Conservation (phyloP, 2,113 vertebrate species). For the Poeciliopsis prolifica region DNA sequence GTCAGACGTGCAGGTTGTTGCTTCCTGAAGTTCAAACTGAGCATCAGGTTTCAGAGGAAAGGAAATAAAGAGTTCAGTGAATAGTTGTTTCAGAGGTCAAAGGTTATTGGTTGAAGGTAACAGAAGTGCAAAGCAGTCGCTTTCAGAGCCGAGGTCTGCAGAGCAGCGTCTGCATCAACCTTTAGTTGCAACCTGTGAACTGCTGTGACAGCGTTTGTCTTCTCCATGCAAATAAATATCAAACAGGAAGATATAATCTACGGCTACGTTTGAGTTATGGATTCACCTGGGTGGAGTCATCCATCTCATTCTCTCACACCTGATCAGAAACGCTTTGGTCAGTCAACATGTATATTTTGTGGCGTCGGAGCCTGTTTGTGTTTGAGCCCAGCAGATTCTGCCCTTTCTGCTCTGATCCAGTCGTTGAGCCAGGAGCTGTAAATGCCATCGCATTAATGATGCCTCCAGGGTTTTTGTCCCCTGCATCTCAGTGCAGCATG, state of each 20-base stretch:
- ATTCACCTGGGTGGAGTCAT: not conserved
- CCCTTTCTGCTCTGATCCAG: slow-evolving; percentile 46
- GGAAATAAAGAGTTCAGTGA: no score
- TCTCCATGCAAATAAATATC: not conserved
- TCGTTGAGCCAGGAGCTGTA: slow-evolving; percentile 52
- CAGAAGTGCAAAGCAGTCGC: no score
- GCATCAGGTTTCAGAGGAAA: no score
- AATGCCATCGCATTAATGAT: slow-evolving; percentile 71
- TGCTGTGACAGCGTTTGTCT: not conserved
- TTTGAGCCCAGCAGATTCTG: slow-evolving; percentile 34
- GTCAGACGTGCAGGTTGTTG: no score
- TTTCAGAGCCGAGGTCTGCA: no score
- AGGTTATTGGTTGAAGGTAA: no score
- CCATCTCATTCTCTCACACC: not conserved
- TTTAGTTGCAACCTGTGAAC: not conserved
- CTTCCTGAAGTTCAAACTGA: no score
- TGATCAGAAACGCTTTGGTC: not conserved
- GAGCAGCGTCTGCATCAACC: not conserved
- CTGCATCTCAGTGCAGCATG: slow-evolving; percentile 52
- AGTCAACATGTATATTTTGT: not conserved
- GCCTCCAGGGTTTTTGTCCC: slow-evolving; percentile 49
- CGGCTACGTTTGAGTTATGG: not conserved
- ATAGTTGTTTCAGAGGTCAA: no score
- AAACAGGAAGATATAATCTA: not conserved
- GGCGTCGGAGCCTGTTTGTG: slow-evolving; percentile 14